Conservation (phyloP, 2,888 invertebrate species). For the Spilarctia lutea region DNA sequence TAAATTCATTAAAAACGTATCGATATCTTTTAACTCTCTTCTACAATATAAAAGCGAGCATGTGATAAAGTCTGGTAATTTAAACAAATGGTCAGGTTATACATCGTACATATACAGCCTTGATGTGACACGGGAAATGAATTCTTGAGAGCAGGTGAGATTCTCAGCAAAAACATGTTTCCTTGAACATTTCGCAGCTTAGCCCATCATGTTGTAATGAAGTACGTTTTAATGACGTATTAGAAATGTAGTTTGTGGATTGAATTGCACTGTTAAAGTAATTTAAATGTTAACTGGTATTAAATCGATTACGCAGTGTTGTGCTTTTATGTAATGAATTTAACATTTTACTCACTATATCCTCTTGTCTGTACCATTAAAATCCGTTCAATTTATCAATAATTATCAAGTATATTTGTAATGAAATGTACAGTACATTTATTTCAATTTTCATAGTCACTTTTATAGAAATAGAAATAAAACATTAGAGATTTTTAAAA, state of each 20-base stretch:
- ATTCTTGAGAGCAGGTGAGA: constrained; percentile 26
- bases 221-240: constrained; percentile 23
- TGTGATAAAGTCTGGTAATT: neutral
- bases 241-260: constrained; percentile 6
- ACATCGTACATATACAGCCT: neutral
- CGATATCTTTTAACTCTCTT: no score
- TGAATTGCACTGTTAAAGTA: neutral
- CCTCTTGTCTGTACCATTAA: no score
- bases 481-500: no score
- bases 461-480: no score
- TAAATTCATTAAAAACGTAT: no score
- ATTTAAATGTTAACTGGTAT: neutral
- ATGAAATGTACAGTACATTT: no score
- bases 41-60: neutral
- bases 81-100: neutral
- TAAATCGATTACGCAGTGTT: neutral
- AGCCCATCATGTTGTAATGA: constrained; percentile 27
- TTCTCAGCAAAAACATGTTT: constrained; percentile 29
- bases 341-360: no score
- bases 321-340: no score
- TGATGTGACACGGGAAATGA: constrained; percentile 27
- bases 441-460: no score
- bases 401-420: no score
- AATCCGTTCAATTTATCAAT: no score
- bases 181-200: constrained; percentile 18